Conservation (phyloP, 1,140 invertebrate species). For the Phortica variegata region DNA sequence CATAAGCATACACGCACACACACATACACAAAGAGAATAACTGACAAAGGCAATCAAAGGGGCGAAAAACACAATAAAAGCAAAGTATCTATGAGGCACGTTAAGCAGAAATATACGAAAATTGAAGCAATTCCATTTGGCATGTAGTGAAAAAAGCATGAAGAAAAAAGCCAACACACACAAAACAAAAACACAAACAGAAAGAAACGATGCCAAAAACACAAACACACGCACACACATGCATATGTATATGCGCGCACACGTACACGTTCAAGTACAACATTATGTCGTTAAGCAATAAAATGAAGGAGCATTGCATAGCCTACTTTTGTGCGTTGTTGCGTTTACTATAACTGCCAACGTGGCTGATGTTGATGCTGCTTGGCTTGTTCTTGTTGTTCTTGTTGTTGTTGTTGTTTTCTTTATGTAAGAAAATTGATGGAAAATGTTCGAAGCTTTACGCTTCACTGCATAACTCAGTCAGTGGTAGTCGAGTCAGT, state of each 20-base stretch:
- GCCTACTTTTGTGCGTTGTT: constrained; percentile 35
- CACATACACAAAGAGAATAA: not conserved
- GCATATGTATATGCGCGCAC: constrained; percentile 2
- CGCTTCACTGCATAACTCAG: constrained; percentile 52
- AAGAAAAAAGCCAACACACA: too few relatives aligned
- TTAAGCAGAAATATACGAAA: constrained; percentile 46
- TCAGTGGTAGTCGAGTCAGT: constrained; percentile 17
- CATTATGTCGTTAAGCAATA: constrained; percentile 49
- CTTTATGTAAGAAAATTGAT: constrained; percentile 28
- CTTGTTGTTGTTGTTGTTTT: too few relatives aligned
- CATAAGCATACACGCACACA: not conserved
- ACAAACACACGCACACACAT: constrained; percentile 7
- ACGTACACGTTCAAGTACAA: constrained; percentile 3
- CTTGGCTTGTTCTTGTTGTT: too few relatives aligned
- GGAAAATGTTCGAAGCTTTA: constrained; percentile 55
- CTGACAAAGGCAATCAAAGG: not conserved
- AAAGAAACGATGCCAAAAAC: constrained; percentile 31
- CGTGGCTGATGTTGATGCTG: too few relatives aligned
- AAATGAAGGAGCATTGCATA: constrained; percentile 51
- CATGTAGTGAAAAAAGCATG: constrained; percentile 1
- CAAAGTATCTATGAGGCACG: constrained; percentile 49
- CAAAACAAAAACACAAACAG: too few relatives aligned
- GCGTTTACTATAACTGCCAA: too few relatives aligned
- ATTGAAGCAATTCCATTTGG: constrained; percentile 47
- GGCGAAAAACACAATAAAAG: constrained; percentile 45